phyloP scores from a whole-genome alignment of 2,113 vertebrate species.

The Erinaceus europaeus region DNA sequence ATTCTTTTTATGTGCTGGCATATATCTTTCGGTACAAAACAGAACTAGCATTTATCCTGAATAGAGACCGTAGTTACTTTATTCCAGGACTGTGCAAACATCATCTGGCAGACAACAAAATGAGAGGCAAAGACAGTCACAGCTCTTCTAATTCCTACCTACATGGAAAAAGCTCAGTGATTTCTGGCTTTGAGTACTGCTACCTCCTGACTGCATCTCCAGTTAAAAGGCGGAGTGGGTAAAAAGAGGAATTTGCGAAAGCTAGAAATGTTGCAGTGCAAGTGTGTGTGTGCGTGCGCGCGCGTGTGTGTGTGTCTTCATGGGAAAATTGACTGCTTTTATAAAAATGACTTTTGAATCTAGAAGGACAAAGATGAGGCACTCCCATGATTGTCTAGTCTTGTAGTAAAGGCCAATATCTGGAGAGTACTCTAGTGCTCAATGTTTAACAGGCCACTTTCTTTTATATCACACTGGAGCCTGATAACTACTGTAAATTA shows the following conservation, averaged over 20 bases:
- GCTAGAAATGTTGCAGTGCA: not conserved
- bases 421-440: not conserved
- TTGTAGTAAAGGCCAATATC: not conserved
- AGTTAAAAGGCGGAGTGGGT: not conserved
- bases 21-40: slow-evolving; percentile 43
- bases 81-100: slow-evolving; percentile 31
- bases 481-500: not conserved
- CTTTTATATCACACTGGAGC: not conserved
- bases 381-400: not conserved
- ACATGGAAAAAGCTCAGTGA: not conserved
- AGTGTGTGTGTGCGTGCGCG: too few species aligned
- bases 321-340: not conserved
- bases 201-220: not conserved
- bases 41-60: slow-evolving; percentile 68
- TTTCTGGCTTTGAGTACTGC: slow-evolving; percentile 24
- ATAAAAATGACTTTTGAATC: not conserved
- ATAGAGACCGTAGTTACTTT: slow-evolving; percentile 33
- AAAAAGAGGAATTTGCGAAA: slow-evolving; percentile 19
- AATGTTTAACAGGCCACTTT: not conserved
- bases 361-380: not conserved
- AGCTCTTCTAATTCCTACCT: slow-evolving; percentile 38
- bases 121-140: slow-evolving; percentile 17
- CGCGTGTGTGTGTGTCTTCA: not conserved
- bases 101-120: slow-evolving; percentile 40
- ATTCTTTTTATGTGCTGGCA: slow-evolving; percentile 51